A percentile compares a stretch with the other conserved stretches of the same genome.
Evolutionary conservation across 1,140 invertebrate genomes (phyloP).

Genomic region (Tetragonula clypearis): DNA sequence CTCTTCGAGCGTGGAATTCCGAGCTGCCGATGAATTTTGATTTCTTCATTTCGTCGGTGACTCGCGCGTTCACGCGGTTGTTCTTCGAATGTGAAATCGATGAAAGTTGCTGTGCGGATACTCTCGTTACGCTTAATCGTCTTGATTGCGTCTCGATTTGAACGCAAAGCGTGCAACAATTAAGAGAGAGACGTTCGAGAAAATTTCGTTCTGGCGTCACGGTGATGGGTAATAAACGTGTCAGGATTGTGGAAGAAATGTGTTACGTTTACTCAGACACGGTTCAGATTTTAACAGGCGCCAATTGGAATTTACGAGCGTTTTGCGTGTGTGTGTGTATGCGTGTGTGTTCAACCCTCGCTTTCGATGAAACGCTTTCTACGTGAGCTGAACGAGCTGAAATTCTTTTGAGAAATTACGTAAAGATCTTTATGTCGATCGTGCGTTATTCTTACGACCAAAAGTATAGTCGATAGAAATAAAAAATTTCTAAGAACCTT

Average conservation of each 20-base stretch:
- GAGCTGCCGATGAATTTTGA: neutral
- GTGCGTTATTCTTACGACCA: neutral
- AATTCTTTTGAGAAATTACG: neutral
- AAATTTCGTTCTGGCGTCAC: constrained; percentile 39
- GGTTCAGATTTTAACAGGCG: constrained; percentile 58
- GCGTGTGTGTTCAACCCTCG: neutral
- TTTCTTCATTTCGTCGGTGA: neutral
- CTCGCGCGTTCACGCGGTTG: neutral
- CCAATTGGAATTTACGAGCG: constrained; percentile 62
- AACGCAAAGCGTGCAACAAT: neutral
- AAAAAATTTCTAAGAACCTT: neutral
- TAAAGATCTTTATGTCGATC: neutral
- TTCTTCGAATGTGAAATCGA: neutral
- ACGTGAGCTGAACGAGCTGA: neutral
- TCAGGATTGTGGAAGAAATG: constrained; percentile 58
- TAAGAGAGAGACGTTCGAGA: constrained; percentile 3
- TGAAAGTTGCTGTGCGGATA: neutral
- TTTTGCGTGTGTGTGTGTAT: too few species aligned
- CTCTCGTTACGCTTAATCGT: constrained; percentile 1
- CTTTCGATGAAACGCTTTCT: neutral
- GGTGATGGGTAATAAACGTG: constrained; percentile 59
- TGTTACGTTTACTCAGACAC: constrained; percentile 55
- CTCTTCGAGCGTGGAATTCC: neutral
- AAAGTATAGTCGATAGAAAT: neutral
- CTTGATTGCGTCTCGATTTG: constrained; percentile 14